Percentiles rank a stretch among this genome's conserved stretches.
These are phyloP conservation scores for Drosophila elegans DNA, from an alignment of 1,140 invertebrate species.

Conservation along the genomic window DNA sequence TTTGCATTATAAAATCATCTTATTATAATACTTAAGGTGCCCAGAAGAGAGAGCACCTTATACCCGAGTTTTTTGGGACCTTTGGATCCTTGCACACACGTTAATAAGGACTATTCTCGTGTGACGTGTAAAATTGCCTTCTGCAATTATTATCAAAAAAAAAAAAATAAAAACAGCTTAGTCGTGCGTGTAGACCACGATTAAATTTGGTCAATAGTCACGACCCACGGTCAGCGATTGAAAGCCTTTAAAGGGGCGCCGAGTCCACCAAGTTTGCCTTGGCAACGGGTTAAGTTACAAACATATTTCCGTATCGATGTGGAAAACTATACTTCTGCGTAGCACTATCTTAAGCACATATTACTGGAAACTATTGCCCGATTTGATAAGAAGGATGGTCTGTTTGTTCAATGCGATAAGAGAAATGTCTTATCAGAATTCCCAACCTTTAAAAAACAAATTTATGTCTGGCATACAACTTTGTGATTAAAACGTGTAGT, in stretches of 20 bases:
- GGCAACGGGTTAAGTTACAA: conserved; percentile 44
- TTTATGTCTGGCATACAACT: neutral
- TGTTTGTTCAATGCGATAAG: conserved; percentile 5
- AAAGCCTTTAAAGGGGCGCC: neutral
- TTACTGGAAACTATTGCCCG: neutral
- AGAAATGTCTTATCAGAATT: conserved; percentile 15
- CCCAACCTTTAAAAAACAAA: neutral
- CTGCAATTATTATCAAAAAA: too few species aligned
- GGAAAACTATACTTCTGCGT: neutral
- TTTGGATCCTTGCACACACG: too few species aligned
- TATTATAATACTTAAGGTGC: too few species aligned
- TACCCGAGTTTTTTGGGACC: too few species aligned
- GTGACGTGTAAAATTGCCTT: too few species aligned
- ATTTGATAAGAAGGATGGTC: conserved; percentile 4
- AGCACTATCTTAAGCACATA: neutral
- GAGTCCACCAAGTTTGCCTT: conserved; percentile 6
- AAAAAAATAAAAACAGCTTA: neutral
- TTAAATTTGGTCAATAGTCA: conserved; percentile 75
- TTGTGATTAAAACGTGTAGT: neutral
- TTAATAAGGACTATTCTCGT: too few species aligned
- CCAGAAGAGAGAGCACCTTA: too few species aligned
- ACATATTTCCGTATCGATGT: conserved; percentile 33
- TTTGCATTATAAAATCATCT: too few species aligned
- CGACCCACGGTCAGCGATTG: conserved; percentile 34
- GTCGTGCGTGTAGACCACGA: conserved; percentile 36